These are phyloP conservation scores for Brachyistius frenatus DNA, from an alignment of 2,113 vertebrate genomes.

Conservation along the genomic window DNA sequence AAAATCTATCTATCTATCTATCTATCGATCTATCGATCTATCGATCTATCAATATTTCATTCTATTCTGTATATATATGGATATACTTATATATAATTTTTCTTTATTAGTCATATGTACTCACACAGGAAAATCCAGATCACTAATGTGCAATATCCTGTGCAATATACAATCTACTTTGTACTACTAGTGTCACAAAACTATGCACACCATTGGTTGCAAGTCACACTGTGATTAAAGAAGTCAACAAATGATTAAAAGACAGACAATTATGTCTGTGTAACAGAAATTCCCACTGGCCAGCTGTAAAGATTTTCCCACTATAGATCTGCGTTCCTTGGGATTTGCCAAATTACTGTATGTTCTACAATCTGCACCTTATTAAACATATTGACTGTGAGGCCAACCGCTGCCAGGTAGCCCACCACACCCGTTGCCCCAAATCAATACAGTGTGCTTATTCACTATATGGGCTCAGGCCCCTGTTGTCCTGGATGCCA, in stretches of 20 bases:
- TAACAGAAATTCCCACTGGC: constrained; percentile 32
- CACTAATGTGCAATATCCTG: no score
- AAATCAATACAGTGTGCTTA: constrained; percentile 54
- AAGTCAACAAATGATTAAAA: constrained; percentile 12
- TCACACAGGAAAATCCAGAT: no score
- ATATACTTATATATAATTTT: no score
- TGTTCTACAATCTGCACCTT: constrained; percentile 57
- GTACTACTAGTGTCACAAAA: neutral
- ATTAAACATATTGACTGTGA: constrained; percentile 73
- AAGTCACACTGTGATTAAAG: constrained; percentile 19
- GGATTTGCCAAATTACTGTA: constrained; percentile 59
- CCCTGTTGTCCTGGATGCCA: constrained; percentile 30
- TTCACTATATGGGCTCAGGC: constrained; percentile 36
- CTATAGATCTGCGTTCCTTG: constrained; percentile 48
- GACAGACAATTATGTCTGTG: constrained; percentile 20
- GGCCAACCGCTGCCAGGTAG: constrained; percentile 57
- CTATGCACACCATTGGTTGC: neutral
- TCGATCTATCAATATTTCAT: no score
- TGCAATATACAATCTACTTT: no score
- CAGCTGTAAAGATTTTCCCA: constrained; percentile 42
- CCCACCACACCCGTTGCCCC: constrained; percentile 24
- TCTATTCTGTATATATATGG: no score
- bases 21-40: no score
- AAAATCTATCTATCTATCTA: no score
- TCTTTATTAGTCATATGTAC: no score